Evolutionary conservation across 2,113 vertebrate genomes (phyloP).

Genomic region (Megalops atlanticus): DNA sequence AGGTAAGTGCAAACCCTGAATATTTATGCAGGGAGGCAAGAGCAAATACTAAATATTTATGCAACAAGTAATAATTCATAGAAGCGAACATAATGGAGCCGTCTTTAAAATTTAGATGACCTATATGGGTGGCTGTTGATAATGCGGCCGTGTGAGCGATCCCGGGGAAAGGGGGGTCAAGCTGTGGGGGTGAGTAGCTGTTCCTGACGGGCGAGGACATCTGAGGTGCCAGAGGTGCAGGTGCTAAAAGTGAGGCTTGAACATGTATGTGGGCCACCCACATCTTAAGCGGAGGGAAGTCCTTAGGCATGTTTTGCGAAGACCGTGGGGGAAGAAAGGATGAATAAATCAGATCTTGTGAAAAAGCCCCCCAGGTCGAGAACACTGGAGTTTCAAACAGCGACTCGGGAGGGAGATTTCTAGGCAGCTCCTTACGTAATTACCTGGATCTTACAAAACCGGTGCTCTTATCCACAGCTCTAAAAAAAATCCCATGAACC

Average conservation of each 20-base stretch:
- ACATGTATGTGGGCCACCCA: neutral
- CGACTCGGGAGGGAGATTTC: no score
- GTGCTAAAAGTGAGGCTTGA: neutral
- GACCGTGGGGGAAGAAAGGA: no score
- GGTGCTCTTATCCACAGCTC: no score
- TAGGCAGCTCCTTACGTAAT: no score
- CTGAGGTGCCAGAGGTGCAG: neutral
- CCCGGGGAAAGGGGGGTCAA: neutral
- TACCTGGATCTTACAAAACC: no score
- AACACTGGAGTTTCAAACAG: no score
- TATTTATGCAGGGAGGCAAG: neutral
- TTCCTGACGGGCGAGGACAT: neutral
- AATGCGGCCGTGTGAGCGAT: neutral
- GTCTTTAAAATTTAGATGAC: constrained; percentile 7
- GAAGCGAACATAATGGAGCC: neutral
- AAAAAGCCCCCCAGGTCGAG: no score
- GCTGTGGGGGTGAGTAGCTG: neutral
- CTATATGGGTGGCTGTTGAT: neutral
- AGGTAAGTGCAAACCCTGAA: constrained; percentile 7
- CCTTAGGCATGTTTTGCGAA: no score
- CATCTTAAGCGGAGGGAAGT: neutral
- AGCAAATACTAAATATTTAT: constrained; percentile 1
- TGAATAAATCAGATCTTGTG: no score
- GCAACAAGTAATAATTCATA: neutral
- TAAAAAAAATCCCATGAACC: no score